A percentile compares a stretch with the other conserved stretches of the same genome.
phyloP scores from a whole-genome alignment of 2,113 vertebrate species.

The Aegotheles bennettii region DNA sequence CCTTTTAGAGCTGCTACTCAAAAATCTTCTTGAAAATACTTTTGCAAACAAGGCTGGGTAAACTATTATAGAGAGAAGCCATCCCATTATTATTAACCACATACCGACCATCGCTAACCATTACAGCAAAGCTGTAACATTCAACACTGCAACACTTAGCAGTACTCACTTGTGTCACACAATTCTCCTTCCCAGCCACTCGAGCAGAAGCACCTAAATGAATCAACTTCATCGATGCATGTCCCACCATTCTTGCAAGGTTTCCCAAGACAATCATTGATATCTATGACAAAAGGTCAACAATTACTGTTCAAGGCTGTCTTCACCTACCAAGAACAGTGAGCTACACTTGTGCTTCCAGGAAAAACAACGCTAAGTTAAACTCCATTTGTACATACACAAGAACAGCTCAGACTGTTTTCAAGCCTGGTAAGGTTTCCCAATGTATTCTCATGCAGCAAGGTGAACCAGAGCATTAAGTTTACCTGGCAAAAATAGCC shows the following conservation, averaged over 20 bases:
- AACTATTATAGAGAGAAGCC: background rate
- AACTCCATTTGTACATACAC: background rate
- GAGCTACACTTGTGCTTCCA: background rate
- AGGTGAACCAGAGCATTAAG: background rate
- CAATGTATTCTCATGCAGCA: background rate
- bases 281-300: slow-evolving; percentile 74
- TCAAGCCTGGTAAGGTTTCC: background rate
- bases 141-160: background rate
- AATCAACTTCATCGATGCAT: slow-evolving; percentile 88
- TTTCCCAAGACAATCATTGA: slow-evolving; percentile 87
- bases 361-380: background rate
- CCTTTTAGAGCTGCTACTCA: background rate
- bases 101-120: background rate
- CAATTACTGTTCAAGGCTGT: background rate
- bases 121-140: background rate
- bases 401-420: background rate
- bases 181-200: slow-evolving; percentile 90
- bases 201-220: slow-evolving; percentile 90
- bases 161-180: slow-evolving; percentile 87
- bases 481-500: background rate
- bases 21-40: background rate
- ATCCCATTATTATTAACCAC: background rate
- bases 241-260: slow-evolving; percentile 92
- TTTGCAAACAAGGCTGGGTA: background rate
- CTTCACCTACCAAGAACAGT: background rate